Percentiles rank a stretch among this genome's conserved stretches.
These are phyloP conservation scores for Lacanobia oleracea DNA, from an alignment of 2,888 invertebrate genomes.

Conservation along the genomic window DNA sequence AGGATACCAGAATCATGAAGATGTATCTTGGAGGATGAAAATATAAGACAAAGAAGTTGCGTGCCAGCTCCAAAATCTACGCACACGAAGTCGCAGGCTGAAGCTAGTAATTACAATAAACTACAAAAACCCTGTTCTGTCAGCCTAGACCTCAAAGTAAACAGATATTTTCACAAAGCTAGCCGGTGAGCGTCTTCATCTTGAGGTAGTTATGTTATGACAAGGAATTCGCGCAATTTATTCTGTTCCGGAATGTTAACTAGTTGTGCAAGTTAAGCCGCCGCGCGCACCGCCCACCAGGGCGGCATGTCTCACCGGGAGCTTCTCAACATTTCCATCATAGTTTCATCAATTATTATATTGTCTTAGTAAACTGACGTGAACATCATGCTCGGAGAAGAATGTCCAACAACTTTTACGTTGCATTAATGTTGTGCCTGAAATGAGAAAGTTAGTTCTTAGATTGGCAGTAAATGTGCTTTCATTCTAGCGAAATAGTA, in stretches of 20 bases:
- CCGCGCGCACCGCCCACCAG: slow-evolving; percentile 6
- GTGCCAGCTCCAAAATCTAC: too few species aligned
- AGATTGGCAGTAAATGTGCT: not conserved
- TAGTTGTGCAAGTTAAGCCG: slow-evolving; percentile 34
- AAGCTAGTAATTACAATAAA: not conserved
- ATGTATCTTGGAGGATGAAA: too few species aligned
- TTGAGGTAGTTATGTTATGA: slow-evolving; percentile 19
- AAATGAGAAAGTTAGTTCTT: not conserved
- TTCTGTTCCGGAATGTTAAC: slow-evolving; percentile 50
- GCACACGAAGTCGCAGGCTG: too few species aligned
- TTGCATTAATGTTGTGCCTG: not conserved
- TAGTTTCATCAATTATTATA: slow-evolving; percentile 46
- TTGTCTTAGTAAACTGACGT: slow-evolving; percentile 5
- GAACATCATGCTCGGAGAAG: not conserved
- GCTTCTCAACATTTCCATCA: slow-evolving; percentile 40
- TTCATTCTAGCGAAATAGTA: not conserved
- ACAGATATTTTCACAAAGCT: slow-evolving; percentile 9
- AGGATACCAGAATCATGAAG: too few species aligned
- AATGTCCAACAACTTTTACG: not conserved
- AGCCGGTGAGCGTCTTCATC: slow-evolving; percentile 7
- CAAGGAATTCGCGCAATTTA: slow-evolving; percentile 45
- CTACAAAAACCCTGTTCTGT: not conserved
- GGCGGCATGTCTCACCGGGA: slow-evolving; percentile 17
- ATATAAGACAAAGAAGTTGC: too few species aligned
- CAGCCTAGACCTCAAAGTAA: not conserved